Conservation (phyloP, 2,113 vertebrate species). For the Rhea pennata region DNA sequence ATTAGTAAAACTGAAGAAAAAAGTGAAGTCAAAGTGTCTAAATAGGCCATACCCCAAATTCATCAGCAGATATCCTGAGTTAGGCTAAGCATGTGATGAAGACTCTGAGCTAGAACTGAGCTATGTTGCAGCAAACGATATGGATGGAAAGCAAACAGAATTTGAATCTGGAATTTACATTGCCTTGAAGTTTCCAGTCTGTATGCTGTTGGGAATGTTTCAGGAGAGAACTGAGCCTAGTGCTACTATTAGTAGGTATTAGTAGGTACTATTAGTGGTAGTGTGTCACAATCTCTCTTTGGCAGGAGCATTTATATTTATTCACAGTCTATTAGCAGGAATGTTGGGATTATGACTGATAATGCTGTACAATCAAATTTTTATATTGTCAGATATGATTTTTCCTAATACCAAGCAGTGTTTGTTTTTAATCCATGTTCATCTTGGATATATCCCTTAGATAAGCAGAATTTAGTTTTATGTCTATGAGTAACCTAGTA, state of each 20-base stretch:
- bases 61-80: too few species aligned
- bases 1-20: background rate
- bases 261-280: background rate
- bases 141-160: too few species aligned
- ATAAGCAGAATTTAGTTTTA: background rate
- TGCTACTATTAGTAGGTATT: background rate
- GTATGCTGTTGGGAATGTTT: background rate
- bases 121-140: too few species aligned
- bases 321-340: background rate
- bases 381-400: background rate
- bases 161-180: background rate
- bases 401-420: background rate
- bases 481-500: background rate
- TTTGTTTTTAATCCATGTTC: background rate
- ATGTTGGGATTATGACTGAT: background rate
- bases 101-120: too few species aligned
- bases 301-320: background rate
- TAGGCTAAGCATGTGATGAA: too few species aligned
- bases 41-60: too few species aligned
- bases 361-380: background rate
- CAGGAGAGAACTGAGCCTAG: background rate
- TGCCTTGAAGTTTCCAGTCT: background rate
- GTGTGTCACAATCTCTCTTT: background rate
- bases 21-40: too few species aligned
- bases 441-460: background rate